These are phyloP conservation scores for Caerostris extrusa DNA, from an alignment of 1,140 invertebrate species.

Conservation along the genomic window DNA sequence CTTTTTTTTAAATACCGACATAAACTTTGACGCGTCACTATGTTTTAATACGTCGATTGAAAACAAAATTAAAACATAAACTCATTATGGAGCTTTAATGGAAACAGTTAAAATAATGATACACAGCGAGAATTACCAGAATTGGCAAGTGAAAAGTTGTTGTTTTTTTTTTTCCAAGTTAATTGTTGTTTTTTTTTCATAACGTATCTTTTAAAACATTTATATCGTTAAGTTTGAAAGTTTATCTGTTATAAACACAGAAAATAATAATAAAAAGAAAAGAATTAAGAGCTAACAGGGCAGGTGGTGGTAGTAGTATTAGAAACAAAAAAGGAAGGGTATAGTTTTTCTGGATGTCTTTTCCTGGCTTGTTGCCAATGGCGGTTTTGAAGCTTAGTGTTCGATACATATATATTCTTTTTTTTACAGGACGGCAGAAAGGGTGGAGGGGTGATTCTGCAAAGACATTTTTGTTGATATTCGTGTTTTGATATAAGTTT, in stretches of 20 bases:
- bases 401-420: neutral
- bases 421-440: neutral
- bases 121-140: neutral
- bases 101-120: neutral
- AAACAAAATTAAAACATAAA: neutral
- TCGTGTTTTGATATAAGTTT: slow-evolving; percentile 44
- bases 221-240: slow-evolving; percentile 1
- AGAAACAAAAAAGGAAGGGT: slow-evolving; percentile 3
- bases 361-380: slow-evolving; percentile 8
- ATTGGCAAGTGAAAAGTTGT: neutral
- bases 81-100: neutral
- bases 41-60: neutral
- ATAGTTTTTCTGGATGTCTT: neutral
- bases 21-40: neutral
- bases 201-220: neutral
- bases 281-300: neutral
- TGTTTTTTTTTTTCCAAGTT: no score
- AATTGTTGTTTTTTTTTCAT: neutral
- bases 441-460: neutral
- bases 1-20: neutral
- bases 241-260: neutral
- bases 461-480: slow-evolving; percentile 45
- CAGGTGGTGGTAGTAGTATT: neutral
- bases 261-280: neutral
- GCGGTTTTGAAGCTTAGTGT: neutral